Evolutionary conservation across 1,140 invertebrate species (phyloP).

Genomic region (Drosophila nikananu): DNA sequence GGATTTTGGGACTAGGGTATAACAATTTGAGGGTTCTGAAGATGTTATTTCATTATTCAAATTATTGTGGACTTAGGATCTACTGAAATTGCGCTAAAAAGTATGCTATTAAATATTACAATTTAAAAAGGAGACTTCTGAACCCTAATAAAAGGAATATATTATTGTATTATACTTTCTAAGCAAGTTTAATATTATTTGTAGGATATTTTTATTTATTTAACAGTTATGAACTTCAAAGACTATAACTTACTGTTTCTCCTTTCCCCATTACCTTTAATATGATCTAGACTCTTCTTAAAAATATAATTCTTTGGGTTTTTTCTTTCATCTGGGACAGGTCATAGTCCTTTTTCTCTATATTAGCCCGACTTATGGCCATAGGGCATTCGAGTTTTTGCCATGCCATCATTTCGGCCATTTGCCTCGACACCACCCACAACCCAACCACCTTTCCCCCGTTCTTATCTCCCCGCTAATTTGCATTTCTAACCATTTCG

Average conservation of each 20-base stretch:
- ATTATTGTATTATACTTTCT: neutral
- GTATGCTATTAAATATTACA: neutral
- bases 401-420: conserved; percentile 39
- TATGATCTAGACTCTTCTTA: neutral
- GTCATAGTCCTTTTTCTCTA: conserved; percentile 26
- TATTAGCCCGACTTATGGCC: conserved; percentile 21
- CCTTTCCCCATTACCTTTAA: neutral
- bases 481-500: conserved; percentile 82
- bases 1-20: neutral
- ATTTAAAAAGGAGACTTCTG: rapidly evolving
- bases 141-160: neutral
- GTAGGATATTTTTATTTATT: neutral
- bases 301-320: neutral
- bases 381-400: conserved; percentile 68
- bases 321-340: neutral
- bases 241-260: neutral
- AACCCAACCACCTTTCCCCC: conserved; percentile 4
- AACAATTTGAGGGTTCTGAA: neutral
- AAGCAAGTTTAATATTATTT: neutral
- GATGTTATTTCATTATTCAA: neutral
- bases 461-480: conserved; percentile 68
- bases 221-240: neutral
- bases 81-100: neutral
- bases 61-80: neutral
- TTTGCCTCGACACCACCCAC: conserved; percentile 22